These are phyloP conservation scores for Mnemiopsis leidyi DNA, from an alignment of 37 sponge, comb jelly and placozoan species.

Conservation along the genomic window DNA sequence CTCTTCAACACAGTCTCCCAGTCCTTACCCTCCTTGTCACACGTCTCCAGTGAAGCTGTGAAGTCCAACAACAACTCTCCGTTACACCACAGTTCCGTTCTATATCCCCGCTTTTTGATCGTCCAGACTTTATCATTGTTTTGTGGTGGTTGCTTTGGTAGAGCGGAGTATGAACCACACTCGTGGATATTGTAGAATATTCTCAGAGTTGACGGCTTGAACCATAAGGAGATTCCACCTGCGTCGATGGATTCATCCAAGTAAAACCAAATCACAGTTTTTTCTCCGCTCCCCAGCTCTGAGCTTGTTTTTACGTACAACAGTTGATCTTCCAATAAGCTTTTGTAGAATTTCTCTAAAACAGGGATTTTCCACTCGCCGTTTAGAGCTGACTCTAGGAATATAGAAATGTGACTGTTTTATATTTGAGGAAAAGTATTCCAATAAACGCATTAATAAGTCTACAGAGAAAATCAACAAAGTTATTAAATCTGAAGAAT, in stretches of 20 bases:
- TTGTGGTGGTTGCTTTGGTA: background rate
- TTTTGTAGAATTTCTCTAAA: no score
- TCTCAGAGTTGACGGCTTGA: background rate
- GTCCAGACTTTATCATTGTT: background rate
- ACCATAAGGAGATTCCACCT: background rate
- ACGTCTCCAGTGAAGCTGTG: background rate
- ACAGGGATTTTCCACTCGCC: no score
- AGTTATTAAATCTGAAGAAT: no score
- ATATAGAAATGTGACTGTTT: no score
- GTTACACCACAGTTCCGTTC: background rate
- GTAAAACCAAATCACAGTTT: background rate
- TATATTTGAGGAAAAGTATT: no score
- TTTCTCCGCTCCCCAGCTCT: background rate
- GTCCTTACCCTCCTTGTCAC: background rate
- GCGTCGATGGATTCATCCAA: background rate
- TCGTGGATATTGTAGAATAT: background rate
- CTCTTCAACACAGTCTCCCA: background rate
- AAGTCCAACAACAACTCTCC: background rate
- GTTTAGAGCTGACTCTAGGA: no score
- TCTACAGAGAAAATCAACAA: no score
- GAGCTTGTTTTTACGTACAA: background rate
- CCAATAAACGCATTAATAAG: no score
- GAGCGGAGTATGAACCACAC: background rate
- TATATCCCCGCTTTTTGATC: background rate
- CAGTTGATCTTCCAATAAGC: no score